Base-by-base conservation (phyloP, 2,888 invertebrate species). In the Heterodera filipjevi region DNA sequence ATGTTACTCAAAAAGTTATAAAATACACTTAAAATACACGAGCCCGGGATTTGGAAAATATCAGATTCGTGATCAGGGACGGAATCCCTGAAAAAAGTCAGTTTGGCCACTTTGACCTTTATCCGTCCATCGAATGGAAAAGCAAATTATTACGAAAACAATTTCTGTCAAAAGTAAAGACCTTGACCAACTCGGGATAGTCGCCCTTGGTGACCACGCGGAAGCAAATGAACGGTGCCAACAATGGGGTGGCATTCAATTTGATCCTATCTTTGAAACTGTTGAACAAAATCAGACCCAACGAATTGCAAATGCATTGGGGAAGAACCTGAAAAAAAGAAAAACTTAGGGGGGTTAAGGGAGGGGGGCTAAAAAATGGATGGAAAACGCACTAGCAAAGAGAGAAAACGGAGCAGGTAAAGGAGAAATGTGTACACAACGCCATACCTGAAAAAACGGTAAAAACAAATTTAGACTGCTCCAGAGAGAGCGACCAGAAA, bases 201-300 rank as follows among this genome's bases (percentile, higher is more conserved):
- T 96, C 95, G 59, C 97, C 96, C 80, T 96, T 92, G 0, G 96
- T 97, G 12, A 97, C 96, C 39, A 96, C 93, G 84, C 96, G 92
- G 85, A 97, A 94, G 90, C 95, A 96, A 80, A 97, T 94, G 90
- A 96, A 96, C 5, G 96, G 96, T 73, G 95, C 95, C 82, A 96
- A 90, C 53, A 96, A 91, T 3, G 96, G 96, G 12, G 32, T 80
- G 39, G 80, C 66, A 33, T 81, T 81, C 53, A 95, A 91, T 83
- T 93, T 92, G 3, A 95, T 94, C 91, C 94, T 95, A 85, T 95
- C 95, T 76, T 95, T 95, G 90, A 97, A 97, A 83, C 95, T 95
- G 91, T 96, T 96, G 90, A 95, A 96, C 84, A 95, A 92, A 79
- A 94, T 92, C 82, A 96, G 81, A 6, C 89, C 89, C 70, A 88